A percentile compares a stretch with the other conserved stretches of the same genome.
Conservation (phyloP, 2,797 vertebrate genomes). For the Arrhamphus sclerolepis region DNA sequence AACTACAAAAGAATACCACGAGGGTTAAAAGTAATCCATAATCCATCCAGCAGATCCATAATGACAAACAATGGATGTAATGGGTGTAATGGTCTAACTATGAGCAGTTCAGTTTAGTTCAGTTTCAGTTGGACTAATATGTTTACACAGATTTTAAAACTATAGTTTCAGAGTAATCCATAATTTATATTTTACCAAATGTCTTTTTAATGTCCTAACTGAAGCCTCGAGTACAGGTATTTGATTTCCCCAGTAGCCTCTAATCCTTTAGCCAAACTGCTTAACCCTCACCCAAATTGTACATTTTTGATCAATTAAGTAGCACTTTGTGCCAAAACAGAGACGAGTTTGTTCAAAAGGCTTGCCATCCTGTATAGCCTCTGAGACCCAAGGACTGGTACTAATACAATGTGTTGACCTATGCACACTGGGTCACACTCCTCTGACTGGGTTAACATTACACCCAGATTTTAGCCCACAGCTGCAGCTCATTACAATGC, state of each 20-base stretch:
- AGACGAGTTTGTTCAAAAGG: conserved; percentile 83
- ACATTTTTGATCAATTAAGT: conserved; percentile 86
- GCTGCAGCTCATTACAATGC: conserved; percentile 90
- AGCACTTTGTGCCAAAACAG: conserved; percentile 87
- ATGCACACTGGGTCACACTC: conserved; percentile 85
- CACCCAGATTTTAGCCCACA: conserved; percentile 88
- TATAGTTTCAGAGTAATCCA: background rate
- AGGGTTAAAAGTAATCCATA: no score
- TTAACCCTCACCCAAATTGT: conserved; percentile 84
- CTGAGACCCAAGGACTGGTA: conserved; percentile 79
- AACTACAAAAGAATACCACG: no score
- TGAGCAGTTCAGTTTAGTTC: no score
- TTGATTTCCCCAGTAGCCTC: conserved; percentile 79
- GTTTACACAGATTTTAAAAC: no score
- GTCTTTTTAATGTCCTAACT: conserved; percentile 12
- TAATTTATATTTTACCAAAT: background rate
- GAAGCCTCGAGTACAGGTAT: conserved; percentile 59
- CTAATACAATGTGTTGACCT: conserved; percentile 88
- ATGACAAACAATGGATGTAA: no score
- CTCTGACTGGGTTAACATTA: conserved; percentile 85
- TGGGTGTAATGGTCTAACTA: no score
- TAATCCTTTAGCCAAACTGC: conserved; percentile 66
- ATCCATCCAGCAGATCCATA: no score
- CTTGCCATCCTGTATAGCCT: conserved; percentile 84
- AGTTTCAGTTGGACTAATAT: no score